A percentile compares a stretch with the other conserved stretches of the same genome.
phyloP scores from a whole-genome alignment of 2,113 vertebrate genomes.

The Coptodon rendalli region DNA sequence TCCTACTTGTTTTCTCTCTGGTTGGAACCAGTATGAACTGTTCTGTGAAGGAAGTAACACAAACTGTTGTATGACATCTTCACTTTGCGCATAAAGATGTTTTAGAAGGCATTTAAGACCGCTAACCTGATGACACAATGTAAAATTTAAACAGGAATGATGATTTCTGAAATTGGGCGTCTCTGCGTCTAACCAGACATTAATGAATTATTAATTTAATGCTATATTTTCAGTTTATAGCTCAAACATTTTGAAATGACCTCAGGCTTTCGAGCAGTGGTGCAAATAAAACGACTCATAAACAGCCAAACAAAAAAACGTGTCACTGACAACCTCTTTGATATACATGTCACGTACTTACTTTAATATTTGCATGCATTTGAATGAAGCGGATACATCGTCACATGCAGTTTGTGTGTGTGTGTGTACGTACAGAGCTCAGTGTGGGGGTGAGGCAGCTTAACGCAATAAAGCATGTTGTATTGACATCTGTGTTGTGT shows the following conservation, averaged over 20 bases:
- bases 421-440: slow-evolving; percentile 30
- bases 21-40: neutral
- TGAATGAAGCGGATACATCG: neutral
- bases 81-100: neutral
- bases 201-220: neutral
- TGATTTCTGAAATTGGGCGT: neutral
- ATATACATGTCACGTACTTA: neutral
- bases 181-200: neutral
- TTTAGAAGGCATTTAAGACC: rapidly evolving
- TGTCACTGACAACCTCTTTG: neutral
- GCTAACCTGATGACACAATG: neutral
- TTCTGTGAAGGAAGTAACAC: rapidly evolving
- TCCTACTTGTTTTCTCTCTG: neutral
- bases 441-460: slow-evolving; percentile 64
- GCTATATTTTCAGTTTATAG: neutral
- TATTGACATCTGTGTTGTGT: slow-evolving; percentile 82
- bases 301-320: neutral
- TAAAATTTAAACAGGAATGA: rapidly evolving
- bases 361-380: neutral
- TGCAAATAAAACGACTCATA: neutral
- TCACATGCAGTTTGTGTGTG: slow-evolving; percentile 4
- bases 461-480: slow-evolving; percentile 81
- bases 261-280: neutral
- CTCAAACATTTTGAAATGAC: neutral
- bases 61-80: neutral